Base-by-base conservation (phyloP, 2,113 vertebrate species). In the Eublepharis macularius region DNA sequence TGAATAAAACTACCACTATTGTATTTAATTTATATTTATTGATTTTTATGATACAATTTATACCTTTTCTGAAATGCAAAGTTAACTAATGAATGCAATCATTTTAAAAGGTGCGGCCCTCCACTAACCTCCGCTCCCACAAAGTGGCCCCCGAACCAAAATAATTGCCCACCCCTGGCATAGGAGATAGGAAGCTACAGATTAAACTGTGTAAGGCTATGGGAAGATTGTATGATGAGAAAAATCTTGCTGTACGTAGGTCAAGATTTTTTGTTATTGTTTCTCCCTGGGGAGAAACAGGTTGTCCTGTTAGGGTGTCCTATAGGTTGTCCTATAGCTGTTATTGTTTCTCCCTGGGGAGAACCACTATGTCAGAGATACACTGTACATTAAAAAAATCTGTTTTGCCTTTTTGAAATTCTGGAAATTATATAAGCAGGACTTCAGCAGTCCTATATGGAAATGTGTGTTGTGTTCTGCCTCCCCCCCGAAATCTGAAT, bases 201-300 rank as follows among this genome's bases (percentile, higher is more conserved):
- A 88, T 82, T 54, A 87, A 89, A 77, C 82, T 86, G 75, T 94
- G 89, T 87, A 5, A 75, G 66, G 29, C 77, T 77, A 81, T 54
- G 76, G 7, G 77, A 83, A 80, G 79, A 89, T 51, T 41, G 39
- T 11, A 49, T 10, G n/a, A 74, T 86, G 80, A 49, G 57, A 51
- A 63, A 19, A 87, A 85, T 70, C 72, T 80, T 1, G 7, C 63
- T 86, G 70, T 57, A 77, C 81, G 17, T 17, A 88, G 73, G 36
- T 77, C n/a, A n/a, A n/a, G n/a, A n/a, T n/a, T n/a, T n/a, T n/a
- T n/a, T n/a, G 76, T 88, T 88, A 86, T 57, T 57, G 54, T 57
- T 36, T 63, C 49, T 74, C 51, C 41, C 39, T 63, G 51, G 51
- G 81, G 39, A 74, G 36, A 75, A 32, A n/a, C n/a, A n/a, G n/a